Base-by-base conservation (phyloP, 2,113 vertebrate genomes). In the Myotis yumanensis region DNA sequence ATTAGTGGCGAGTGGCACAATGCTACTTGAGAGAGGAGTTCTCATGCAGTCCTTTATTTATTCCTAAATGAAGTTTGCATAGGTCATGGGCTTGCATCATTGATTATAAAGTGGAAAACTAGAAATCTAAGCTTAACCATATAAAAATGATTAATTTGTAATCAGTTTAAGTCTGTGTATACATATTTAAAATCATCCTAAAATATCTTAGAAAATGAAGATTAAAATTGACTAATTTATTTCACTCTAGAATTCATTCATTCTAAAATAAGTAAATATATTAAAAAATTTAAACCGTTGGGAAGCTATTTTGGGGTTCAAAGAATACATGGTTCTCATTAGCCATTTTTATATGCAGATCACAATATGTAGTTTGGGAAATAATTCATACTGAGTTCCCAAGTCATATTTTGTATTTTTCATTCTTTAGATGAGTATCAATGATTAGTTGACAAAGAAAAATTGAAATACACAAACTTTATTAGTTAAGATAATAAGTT, bases 21-120 rank as follows among this genome's bases (percentile, higher is more conserved):
- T 25, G 77, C 23, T 83, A 76, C 68, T 82, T n/a, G 22, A 95
- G 66, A 95, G 40, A 75, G 40, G 93, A 84, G 32, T 79, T 93
- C 72, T 5, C 14, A 92, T 32, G 12, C 0, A 95, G 11, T 68
- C 77, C 2, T 92, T 94, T 96, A 22, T 73, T 97, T 90, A 75
- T 83, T 2, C 48, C 77, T 90, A 22, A 30, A 73, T 80, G 75
- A 94, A 89, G 2, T 71, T 15, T 0, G 0, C 0, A 37, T 40
- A 7, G 94, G 7, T 8, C 20, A 37, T 11, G 1, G 75, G 6
- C 0, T 96, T 91, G 12, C 28, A 30, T 66, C 9, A 57, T 15
- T 69, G 37, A 25, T 64, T 72, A 62, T 28, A 91, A 94, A 68
- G n/a, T 73, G 7, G 4, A 89, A 18, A 89, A 96, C 9, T 43